Conservation (phyloP, 1,140 invertebrate species). For the Dolichoris vasculosae region DNA sequence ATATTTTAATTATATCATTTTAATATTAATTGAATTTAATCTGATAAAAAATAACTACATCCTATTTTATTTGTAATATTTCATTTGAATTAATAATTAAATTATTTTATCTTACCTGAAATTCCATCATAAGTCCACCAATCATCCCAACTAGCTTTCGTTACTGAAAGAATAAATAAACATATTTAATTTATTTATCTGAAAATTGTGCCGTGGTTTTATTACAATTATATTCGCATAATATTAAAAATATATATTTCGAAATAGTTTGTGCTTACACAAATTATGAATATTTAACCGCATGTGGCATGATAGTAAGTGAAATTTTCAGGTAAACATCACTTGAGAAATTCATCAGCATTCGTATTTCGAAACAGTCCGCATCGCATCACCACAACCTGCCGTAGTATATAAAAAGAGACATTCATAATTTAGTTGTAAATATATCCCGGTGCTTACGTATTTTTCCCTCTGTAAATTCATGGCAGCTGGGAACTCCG, state of each 20-base stretch:
- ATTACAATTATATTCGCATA: neutral
- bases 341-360: neutral
- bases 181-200: neutral
- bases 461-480: neutral
- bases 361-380: neutral
- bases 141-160: constrained; percentile 78
- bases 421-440: constrained; percentile 36
- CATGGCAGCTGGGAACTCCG: neutral
- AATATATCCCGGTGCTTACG: neutral
- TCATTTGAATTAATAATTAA: neutral
- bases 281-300: neutral
- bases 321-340: constrained; percentile 23
- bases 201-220: neutral
- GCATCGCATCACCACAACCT: neutral
- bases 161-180: constrained; percentile 68
- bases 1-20: no score
- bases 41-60: no score
- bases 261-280: neutral
- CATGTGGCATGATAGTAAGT: neutral
- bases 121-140: constrained; percentile 83
- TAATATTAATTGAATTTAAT: no score
- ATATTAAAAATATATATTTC: neutral
- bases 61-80: neutral
- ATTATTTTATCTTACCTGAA: constrained; percentile 74
- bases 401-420: constrained; percentile 1